Percentiles rank a stretch among this genome's conserved stretches.
Evolutionary conservation across 2,797 vertebrate genomes (phyloP).

Genomic region (Steatocranus sp.): DNA sequence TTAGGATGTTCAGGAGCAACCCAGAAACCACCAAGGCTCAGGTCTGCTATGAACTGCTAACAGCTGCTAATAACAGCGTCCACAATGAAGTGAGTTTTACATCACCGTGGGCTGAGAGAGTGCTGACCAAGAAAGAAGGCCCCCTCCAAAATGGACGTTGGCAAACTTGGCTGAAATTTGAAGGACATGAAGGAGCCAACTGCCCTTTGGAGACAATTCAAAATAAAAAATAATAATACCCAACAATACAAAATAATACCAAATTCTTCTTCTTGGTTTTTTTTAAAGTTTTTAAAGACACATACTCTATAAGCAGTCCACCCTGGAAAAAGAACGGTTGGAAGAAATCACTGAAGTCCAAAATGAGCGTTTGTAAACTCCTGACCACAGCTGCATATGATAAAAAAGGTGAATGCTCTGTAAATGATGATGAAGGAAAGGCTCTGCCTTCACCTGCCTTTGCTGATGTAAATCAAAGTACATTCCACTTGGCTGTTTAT

Average conservation of each 20-base stretch:
- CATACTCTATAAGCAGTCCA: accelerated
- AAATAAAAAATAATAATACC: background rate
- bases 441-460: conserved; percentile 68
- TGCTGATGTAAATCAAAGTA: conserved; percentile 71
- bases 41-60: background rate
- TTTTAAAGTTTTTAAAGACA: background rate
- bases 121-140: accelerated
- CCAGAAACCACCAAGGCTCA: background rate
- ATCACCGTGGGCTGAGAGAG: accelerated
- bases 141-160: accelerated
- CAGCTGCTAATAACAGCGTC: background rate
- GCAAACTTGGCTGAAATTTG: background rate
- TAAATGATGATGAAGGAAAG: conserved; percentile 31
- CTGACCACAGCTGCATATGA: background rate
- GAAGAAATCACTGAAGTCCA: background rate
- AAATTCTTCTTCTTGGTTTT: accelerated
- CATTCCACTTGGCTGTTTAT: conserved; percentile 73
- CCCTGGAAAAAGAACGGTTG: background rate
- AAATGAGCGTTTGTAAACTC: background rate
- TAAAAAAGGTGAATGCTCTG: conserved; percentile 13
- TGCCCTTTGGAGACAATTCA: accelerated
- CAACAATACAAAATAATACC: background rate
- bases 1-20: background rate
- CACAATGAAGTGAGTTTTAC: background rate
- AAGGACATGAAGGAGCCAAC: background rate